Conservation (phyloP, 2,888 invertebrate species). For the Luffia ferchaultella region DNA sequence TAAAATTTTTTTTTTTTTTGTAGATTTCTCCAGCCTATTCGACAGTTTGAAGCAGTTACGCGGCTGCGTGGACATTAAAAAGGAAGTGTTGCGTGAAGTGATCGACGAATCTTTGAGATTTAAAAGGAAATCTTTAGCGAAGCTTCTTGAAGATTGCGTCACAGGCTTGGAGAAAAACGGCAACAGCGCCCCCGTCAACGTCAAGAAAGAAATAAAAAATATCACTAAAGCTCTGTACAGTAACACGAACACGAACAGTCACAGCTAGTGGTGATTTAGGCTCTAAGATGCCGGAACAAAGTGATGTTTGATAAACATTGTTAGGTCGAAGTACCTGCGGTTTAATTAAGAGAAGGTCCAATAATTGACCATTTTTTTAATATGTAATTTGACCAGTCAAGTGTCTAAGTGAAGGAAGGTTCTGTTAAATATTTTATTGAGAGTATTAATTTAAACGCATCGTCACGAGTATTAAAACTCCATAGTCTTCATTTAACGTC, state of each 20-base stretch:
- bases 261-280: conserved; percentile 39
- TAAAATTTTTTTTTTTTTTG: conserved; percentile 27
- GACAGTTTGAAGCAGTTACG: conserved; percentile 74
- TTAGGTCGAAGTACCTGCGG: neutral
- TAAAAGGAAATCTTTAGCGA: conserved; percentile 76
- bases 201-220: conserved; percentile 27
- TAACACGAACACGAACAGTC: conserved; percentile 29
- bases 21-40: conserved; percentile 76
- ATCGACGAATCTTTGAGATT: conserved; percentile 81
- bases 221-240: conserved; percentile 38
- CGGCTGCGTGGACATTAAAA: conserved; percentile 73
- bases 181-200: conserved; percentile 46
- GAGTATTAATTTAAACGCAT: too few relatives aligned
- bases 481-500: too few relatives aligned
- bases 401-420: too few relatives aligned
- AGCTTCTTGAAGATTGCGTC: conserved; percentile 72
- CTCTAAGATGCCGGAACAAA: neutral
- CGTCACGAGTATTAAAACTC: too few relatives aligned
- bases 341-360: neutral
- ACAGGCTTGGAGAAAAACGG: conserved; percentile 58
- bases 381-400: neutral
- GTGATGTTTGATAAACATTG: neutral
- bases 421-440: too few relatives aligned
- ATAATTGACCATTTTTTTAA: neutral
- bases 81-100: conserved; percentile 74